Base-by-base conservation (phyloP, 1,140 invertebrate species). In the Drosophila orosa region DNA sequence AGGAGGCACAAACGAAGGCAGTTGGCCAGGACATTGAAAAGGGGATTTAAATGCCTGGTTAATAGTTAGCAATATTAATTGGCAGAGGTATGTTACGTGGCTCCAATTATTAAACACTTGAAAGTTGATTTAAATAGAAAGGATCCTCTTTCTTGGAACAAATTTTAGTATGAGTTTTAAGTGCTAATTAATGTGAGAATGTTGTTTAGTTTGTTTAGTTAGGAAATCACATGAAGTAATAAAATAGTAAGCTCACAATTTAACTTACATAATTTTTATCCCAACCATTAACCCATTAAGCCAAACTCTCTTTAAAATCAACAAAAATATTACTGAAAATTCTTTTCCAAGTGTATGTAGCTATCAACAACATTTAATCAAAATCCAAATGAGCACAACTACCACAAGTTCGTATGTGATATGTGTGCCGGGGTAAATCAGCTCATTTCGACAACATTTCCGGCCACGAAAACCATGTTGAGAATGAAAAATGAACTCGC, bases 381-480 rank as follows among this genome's bases (percentile, higher is more conserved):
- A 86, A 73, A 48, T 62, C 62, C 60, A 75, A 72, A 68, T 61
- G 63, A 31, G 45, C 33, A 31, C 48, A 45, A 22, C 47, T 31
- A 66, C 62, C 80, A 63, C 60, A 79, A 59, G 48, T 48, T 74
- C 37, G 35, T 50, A 19, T 54, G 74, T 35, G 57, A 74, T 40
- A 27, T 47, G 44, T 71, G 60, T 63, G 48, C 62, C 78, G 47
- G 25, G 56, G 66, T 68, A 79, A 80, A 84, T 84, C 82, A 75
- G 82, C 73, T 89, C 84, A 77, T 89, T 89, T 89, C 84, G 65
- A 72, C 84, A 89, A 89, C 84, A 87, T 87, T 84, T 87, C 84
- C 84, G 84, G 84, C 77, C 78, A 72, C 76, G 82, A 78, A 78
- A 80, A 74, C 80, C 84, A 84, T 87, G 84, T 67, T 84, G 83